phyloP scores from a whole-genome alignment of 1,140 invertebrate genomes.

The Calliopsis andreniformis region DNA sequence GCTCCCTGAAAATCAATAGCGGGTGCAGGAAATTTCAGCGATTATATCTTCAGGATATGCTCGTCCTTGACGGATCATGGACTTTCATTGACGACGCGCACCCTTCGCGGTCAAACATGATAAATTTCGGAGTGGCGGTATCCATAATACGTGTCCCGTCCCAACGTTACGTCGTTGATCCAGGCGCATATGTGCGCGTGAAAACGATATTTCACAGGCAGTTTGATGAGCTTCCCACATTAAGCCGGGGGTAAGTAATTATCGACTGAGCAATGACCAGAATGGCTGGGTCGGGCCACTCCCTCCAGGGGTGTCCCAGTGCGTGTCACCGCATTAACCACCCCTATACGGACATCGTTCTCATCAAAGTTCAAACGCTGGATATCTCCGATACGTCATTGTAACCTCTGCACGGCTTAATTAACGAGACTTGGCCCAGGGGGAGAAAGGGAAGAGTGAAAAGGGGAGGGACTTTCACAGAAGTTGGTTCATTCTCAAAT shows the following conservation, averaged over 20 bases:
- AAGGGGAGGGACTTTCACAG: neutral
- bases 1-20: too few relatives aligned
- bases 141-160: slow-evolving; percentile 58
- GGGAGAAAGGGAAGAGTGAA: too few relatives aligned
- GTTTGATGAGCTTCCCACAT: slow-evolving; percentile 71
- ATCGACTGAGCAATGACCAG: slow-evolving; percentile 73
- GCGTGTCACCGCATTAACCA: slow-evolving; percentile 76
- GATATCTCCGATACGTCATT: slow-evolving; percentile 73
- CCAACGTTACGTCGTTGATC: slow-evolving; percentile 54
- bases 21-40: neutral
- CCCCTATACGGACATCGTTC: slow-evolving; percentile 71
- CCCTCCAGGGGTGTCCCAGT: slow-evolving; percentile 75
- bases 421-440: slow-evolving; percentile 63
- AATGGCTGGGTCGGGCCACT: slow-evolving; percentile 69
- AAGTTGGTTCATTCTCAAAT: neutral
- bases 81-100: slow-evolving; percentile 13
- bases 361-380: slow-evolving; percentile 75
- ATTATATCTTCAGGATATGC: neutral
- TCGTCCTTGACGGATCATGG: slow-evolving; percentile 10
- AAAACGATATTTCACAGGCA: slow-evolving; percentile 69
- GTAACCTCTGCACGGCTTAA: slow-evolving; percentile 70
- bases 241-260: slow-evolving; percentile 76
- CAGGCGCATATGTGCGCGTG: slow-evolving; percentile 57
- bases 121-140: slow-evolving; percentile 54
- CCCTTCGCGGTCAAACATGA: slow-evolving; percentile 53